Percentiles rank a stretch among this genome's conserved stretches.
These are phyloP conservation scores for Rhizoglyphus robini DNA, from an alignment of 1,140 invertebrate species.

Conservation along the genomic window DNA sequence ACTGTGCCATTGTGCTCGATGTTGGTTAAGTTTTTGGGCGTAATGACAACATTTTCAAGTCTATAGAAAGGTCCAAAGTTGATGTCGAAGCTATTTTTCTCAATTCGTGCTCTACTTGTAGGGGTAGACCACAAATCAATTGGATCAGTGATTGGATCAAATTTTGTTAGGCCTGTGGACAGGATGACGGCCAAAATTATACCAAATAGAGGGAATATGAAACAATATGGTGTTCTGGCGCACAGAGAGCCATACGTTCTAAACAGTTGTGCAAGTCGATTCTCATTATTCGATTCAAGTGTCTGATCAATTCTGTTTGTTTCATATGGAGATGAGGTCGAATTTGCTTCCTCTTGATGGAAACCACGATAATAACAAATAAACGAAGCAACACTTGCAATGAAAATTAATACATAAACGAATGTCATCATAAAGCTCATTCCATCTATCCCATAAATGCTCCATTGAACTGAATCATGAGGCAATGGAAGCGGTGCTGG, in stretches of 20 bases:
- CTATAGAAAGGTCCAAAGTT: slow-evolving; percentile 89
- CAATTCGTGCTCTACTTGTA: slow-evolving; percentile 60
- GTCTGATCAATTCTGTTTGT: neutral
- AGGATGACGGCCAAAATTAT: slow-evolving; percentile 56
- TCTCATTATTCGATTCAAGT: neutral
- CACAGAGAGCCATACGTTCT: slow-evolving; percentile 62
- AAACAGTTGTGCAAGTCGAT: too few relatives aligned
- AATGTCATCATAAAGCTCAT: slow-evolving; percentile 60
- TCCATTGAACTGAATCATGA: slow-evolving; percentile 44
- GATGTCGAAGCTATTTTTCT: slow-evolving; percentile 78
- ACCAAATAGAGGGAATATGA: slow-evolving; percentile 30
- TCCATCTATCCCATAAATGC: slow-evolving; percentile 54
- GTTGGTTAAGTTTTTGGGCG: slow-evolving; percentile 29
- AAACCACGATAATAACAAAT: neutral
- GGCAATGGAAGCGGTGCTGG: slow-evolving; percentile 49
- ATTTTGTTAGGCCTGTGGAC: slow-evolving; percentile 43
- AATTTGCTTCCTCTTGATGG: slow-evolving; percentile 7
- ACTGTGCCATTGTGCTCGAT: slow-evolving; percentile 18
- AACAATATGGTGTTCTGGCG: slow-evolving; percentile 50
- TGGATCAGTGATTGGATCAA: slow-evolving; percentile 76
- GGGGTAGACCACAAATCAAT: slow-evolving; percentile 93
- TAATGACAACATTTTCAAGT: slow-evolving; percentile 73
- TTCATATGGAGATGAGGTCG: neutral
- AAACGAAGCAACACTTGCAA: slow-evolving; percentile 16
- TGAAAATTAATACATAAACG: slow-evolving; percentile 46